Percentiles rank a stretch among this genome's conserved stretches.
Evolutionary conservation across 37 sponge, comb jelly and placozoan genomes (phyloP).

Genomic region (Petrosia ficiformis): DNA sequence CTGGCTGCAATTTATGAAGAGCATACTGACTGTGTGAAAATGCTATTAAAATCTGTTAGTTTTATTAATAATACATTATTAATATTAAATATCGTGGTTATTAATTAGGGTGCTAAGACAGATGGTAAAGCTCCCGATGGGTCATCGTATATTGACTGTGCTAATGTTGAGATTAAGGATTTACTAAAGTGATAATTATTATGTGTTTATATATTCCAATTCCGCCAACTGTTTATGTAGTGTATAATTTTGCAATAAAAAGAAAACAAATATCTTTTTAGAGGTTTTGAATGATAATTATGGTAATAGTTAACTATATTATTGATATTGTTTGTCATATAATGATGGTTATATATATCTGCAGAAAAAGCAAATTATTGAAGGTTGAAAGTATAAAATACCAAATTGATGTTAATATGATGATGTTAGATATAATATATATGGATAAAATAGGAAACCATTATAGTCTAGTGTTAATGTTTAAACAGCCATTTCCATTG

Average conservation of each 20-base stretch:
- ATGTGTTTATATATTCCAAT: too few species aligned
- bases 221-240: too few species aligned
- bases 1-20: constrained; percentile 87
- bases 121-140: constrained; percentile 85
- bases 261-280: too few species aligned
- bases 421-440: not conserved
- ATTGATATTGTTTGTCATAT: too few species aligned
- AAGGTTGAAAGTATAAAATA: not conserved
- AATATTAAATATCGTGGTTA: not conserved
- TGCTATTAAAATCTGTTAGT: constrained; percentile 58
- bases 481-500: constrained; percentile 95
- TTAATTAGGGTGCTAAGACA: constrained; percentile 73
- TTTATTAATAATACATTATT: not conserved
- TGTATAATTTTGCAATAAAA: too few species aligned
- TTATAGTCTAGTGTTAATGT: not conserved
- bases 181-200: constrained; percentile 74
- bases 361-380: not conserved
- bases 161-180: constrained; percentile 71
- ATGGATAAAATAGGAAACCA: not conserved
- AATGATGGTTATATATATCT: not conserved
- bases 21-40: constrained; percentile 66
- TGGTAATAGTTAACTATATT: too few species aligned
- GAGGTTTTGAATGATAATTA: too few species aligned
- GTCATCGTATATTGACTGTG: constrained; percentile 55
- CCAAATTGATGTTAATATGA: not conserved